These are phyloP conservation scores for Corynorhinus townsendii DNA, from an alignment of 2,113 vertebrate species.

Conservation along the genomic window DNA sequence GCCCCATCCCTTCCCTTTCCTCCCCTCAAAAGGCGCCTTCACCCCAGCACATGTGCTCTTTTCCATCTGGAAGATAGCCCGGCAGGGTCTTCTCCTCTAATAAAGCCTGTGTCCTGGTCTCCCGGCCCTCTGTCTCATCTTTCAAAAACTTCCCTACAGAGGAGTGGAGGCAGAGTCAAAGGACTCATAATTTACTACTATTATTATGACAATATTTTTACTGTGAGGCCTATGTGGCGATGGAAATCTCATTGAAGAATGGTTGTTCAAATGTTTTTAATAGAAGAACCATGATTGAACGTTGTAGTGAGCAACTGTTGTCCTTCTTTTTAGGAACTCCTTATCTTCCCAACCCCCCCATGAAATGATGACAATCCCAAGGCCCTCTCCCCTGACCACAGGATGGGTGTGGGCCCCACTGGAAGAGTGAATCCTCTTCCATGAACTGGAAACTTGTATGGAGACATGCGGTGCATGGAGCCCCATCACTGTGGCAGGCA, in stretches of 20 bases:
- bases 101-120: no score
- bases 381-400: neutral
- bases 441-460: neutral
- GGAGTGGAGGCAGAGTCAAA: neutral
- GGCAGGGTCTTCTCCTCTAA: no score
- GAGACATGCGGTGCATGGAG: neutral
- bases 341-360: neutral
- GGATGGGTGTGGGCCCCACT: neutral
- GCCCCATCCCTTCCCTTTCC: no score
- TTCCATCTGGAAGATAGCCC: no score
- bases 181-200: neutral
- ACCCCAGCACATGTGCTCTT: no score
- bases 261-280: neutral
- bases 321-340: neutral
- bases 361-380: neutral
- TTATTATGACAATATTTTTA: neutral
- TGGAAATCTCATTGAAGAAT: neutral
- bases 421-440: neutral
- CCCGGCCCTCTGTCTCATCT: no score
- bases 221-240: neutral
- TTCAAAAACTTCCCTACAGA: neutral
- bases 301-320: neutral
- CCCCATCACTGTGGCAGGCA: neutral
- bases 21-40: no score
- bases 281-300: neutral